A percentile compares a stretch with the other conserved stretches of the same genome.
phyloP scores from a whole-genome alignment of 1,140 invertebrate genomes.

The Drosophila ogumai region DNA sequence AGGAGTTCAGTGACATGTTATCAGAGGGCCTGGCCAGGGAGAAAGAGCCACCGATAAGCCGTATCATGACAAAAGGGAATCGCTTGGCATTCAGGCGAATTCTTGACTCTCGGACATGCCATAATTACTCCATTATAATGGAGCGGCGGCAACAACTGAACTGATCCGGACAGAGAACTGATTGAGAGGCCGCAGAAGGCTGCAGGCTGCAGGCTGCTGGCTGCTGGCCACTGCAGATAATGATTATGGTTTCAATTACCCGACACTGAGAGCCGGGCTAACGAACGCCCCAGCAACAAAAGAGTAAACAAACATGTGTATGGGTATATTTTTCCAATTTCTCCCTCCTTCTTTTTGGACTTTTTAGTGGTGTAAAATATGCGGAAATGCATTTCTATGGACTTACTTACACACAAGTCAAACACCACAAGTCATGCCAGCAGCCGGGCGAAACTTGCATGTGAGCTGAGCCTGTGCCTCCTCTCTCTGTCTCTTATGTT shows the following conservation, averaged over 20 bases:
- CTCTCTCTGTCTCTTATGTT: conserved; percentile 1
- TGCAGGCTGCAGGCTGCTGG: conserved; percentile 34
- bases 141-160: conserved; percentile 68
- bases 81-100: conserved; percentile 56
- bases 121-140: conserved; percentile 83
- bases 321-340: conserved; percentile 37
- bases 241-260: conserved; percentile 82
- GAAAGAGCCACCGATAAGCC: conserved; percentile 16
- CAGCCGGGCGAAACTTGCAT: conserved; percentile 79
- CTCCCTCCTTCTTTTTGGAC: conserved; percentile 63
- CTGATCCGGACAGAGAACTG: conserved; percentile 31
- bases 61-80: conserved; percentile 42
- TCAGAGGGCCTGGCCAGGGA: conserved; percentile 27
- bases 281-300: conserved; percentile 67
- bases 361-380: conserved; percentile 84
- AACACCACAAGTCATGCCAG: conserved; percentile 79
- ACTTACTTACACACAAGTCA: conserved; percentile 77
- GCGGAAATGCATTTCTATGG: conserved; percentile 84
- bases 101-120: conserved; percentile 61
- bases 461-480: conserved; percentile 48
- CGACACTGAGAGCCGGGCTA: conserved; percentile 21
- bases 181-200: conserved; percentile 48
- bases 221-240: conserved; percentile 60
- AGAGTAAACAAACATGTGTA: conserved; percentile 75
- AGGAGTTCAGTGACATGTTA: conserved; percentile 66